Evolutionary conservation across 1,140 invertebrate species (phyloP).

Genomic region (Nilaparvata lugens): DNA sequence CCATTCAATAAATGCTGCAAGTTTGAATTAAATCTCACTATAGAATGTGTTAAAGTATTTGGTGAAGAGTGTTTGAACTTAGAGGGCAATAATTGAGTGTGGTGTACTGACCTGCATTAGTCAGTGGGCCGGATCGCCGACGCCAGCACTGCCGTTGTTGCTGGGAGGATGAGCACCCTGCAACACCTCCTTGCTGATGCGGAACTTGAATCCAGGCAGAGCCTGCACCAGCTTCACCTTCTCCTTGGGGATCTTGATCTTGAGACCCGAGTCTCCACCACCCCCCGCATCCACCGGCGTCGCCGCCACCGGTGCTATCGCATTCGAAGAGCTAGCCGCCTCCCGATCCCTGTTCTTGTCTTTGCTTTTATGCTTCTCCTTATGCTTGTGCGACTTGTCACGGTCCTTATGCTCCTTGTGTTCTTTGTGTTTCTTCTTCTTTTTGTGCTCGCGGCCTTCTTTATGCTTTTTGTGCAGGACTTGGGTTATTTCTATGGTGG

Average conservation of each 20-base stretch:
- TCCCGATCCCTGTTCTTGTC: slow-evolving; percentile 22
- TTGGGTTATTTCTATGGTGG: slow-evolving; percentile 7
- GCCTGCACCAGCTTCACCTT: slow-evolving; percentile 37
- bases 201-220: not conserved
- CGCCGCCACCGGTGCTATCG: slow-evolving; percentile 53
- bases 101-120: too few relatives aligned
- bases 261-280: slow-evolving; percentile 36
- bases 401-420: slow-evolving; percentile 34
- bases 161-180: slow-evolving; percentile 12
- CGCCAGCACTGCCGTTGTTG: too few relatives aligned
- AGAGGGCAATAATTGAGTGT: too few relatives aligned
- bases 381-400: slow-evolving; percentile 28
- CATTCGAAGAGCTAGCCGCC: slow-evolving; percentile 16
- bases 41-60: too few relatives aligned
- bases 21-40: too few relatives aligned
- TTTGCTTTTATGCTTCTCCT: slow-evolving; percentile 30
- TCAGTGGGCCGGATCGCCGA: too few relatives aligned
- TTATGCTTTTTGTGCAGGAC: slow-evolving; percentile 46
- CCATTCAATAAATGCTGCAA: too few relatives aligned
- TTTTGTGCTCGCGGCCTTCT: slow-evolving; percentile 48
- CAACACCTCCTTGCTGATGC: slow-evolving; percentile 21
- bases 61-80: too few relatives aligned
- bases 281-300: slow-evolving; percentile 46
- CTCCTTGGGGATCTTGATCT: slow-evolving; percentile 56
- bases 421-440: slow-evolving; percentile 41